phyloP scores from a whole-genome alignment of 2,113 vertebrate genomes.

The Hiodon tergisus region DNA sequence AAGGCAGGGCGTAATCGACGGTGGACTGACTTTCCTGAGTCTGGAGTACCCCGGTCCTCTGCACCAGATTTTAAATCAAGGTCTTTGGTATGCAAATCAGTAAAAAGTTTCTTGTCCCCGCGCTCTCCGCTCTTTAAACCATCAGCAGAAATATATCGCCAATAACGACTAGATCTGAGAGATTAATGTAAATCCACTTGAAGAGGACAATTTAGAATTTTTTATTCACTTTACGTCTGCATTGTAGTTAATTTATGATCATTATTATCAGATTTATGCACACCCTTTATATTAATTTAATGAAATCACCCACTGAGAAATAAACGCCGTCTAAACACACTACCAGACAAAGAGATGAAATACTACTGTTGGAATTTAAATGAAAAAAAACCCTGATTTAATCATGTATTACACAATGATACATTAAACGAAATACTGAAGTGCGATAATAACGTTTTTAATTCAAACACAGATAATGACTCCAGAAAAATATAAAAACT shows the following conservation, averaged over 20 bases:
- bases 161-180: slow-evolving; percentile 63
- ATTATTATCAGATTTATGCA: not conserved
- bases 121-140: too few relatives aligned
- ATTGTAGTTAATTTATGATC: not conserved
- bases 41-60: too few relatives aligned
- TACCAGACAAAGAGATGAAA: not conserved
- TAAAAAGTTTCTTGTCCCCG: too few relatives aligned
- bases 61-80: too few relatives aligned
- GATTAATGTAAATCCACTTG: slow-evolving; percentile 57
- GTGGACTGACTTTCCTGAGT: too few relatives aligned
- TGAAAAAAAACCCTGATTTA: not conserved
- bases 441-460: not conserved
- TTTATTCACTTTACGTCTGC: not conserved
- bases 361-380: not conserved
- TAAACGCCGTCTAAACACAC: not conserved
- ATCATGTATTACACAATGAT: slow-evolving; percentile 9
- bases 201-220: not conserved
- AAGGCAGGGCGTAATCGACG: too few relatives aligned
- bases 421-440: slow-evolving; percentile 6
- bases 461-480: slow-evolving; percentile 1
- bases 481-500: slow-evolving; percentile 9
- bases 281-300: not conserved
- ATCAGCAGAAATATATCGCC: not conserved
- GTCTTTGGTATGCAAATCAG: too few relatives aligned
- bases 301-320: not conserved